Base-by-base conservation (phyloP, 2,113 vertebrate genomes). In the Lipophrys pholis region DNA sequence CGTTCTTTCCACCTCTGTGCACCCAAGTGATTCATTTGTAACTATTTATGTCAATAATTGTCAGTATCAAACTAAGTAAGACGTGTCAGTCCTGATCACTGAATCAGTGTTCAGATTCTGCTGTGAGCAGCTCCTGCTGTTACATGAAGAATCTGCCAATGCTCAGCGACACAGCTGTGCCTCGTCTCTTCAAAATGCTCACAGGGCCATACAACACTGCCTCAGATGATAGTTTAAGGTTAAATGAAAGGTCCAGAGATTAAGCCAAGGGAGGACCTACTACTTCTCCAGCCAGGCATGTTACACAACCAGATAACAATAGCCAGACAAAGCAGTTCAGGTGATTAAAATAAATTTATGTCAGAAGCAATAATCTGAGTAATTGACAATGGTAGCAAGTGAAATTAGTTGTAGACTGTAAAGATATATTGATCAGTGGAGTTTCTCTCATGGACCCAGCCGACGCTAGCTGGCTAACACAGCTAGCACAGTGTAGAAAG, bases 401-500 rank as follows among this genome's bases (percentile, higher is more conserved):
- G 21, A 53, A 5, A 53, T 51, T 46, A 50, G 40, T 54, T 16
- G 51, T 4, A 61, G 14, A 14, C 5, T 11, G 30, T 16, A 1
- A 7, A 11, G 6, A 30, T n/a, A 49, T 10, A 15, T 15, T 11
- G 7, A 14, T 4, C 43, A 11, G 1, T 17, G 43, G 11, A 8
- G 1, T 5, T 15, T 21, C 0, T 46, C 56, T 57, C 4, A 2
- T 15, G 55, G 39, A 11, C 14, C 40, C 56, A 67, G 54, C 42
- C 65, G 21, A 30, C 38, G 1, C 54, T 15, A 50, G 65, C 55
- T 43, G n/a, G 76, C 72, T 81, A 81, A 69, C 17, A 9, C 41
- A 76, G 75, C 70, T 84, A 77, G 57, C 58, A 63, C 41, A 14
- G 8, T 43, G 16, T 4, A 38, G 6, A 79, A 84, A 70, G 82